These are phyloP conservation scores for Peucedramus taeniatus DNA, from an alignment of 2,113 vertebrate genomes.

Conservation along the genomic window DNA sequence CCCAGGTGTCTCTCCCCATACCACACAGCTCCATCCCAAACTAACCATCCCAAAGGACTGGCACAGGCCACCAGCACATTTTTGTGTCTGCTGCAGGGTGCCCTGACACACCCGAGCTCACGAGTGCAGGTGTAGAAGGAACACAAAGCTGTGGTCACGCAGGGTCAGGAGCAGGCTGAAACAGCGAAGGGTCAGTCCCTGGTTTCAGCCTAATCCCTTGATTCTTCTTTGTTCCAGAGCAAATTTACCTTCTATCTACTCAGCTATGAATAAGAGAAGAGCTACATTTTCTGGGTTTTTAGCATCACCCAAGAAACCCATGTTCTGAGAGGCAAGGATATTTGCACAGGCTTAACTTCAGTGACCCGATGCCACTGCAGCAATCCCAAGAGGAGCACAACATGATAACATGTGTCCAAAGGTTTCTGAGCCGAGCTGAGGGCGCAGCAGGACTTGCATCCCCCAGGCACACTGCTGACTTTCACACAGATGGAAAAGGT, in stretches of 20 bases:
- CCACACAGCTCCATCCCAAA: not conserved
- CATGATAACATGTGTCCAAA: not conserved
- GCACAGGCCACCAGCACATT: rapidly evolving
- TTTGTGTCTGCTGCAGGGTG: not conserved
- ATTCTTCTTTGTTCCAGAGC: not conserved
- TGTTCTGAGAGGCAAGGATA: not conserved
- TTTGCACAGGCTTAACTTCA: not conserved
- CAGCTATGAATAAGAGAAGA: not conserved
- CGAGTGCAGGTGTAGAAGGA: rapidly evolving
- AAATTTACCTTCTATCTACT: not conserved
- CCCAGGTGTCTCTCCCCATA: not conserved
- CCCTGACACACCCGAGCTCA: rapidly evolving
- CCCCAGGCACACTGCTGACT: not conserved
- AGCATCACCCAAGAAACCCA: not conserved
- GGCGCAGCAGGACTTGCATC: not conserved
- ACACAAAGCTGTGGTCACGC: not conserved
- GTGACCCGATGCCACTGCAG: not conserved
- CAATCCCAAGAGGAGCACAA: not conserved
- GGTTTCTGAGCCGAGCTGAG: rapidly evolving
- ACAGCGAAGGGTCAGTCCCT: not conserved
- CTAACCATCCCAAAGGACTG: too few relatives aligned
- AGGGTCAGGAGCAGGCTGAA: not conserved
- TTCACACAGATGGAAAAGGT: not conserved
- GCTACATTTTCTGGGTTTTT: not conserved
- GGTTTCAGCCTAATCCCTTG: not conserved